phyloP scores from a whole-genome alignment of 2,888 invertebrate genomes.

The Trypoxylon attenuatum region DNA sequence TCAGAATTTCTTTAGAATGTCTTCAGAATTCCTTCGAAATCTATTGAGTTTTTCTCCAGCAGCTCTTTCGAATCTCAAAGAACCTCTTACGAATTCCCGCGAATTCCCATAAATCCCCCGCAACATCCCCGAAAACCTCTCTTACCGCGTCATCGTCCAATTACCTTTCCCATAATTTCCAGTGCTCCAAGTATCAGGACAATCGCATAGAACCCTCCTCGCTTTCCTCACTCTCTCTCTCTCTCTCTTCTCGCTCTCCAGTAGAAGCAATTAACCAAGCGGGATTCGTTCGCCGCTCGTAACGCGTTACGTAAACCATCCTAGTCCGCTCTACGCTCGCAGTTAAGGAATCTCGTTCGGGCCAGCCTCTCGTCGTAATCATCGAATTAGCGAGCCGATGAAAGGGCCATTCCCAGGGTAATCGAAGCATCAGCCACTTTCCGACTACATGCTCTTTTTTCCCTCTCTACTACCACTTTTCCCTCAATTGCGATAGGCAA shows the following conservation, averaged over 20 bases:
- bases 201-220: too few relatives aligned
- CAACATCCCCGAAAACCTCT: too few relatives aligned
- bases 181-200: too few relatives aligned
- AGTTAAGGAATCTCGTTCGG: conserved; percentile 13
- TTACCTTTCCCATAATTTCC: too few relatives aligned
- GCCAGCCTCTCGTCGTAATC: conserved; percentile 33
- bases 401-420: conserved; percentile 42
- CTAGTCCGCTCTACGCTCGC: background rate
- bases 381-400: conserved; percentile 40
- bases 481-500: background rate
- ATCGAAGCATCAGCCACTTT: conserved; percentile 35
- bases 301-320: conserved; percentile 23
- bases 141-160: too few relatives aligned
- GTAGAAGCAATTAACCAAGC: conserved; percentile 1
- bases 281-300: background rate
- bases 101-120: too few relatives aligned
- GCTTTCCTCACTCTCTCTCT: background rate
- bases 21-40: too few relatives aligned
- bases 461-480: background rate
- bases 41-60: too few relatives aligned
- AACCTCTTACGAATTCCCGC: too few relatives aligned
- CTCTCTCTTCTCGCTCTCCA: background rate
- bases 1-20: too few relatives aligned
- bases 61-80: too few relatives aligned
- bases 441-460: background rate